phyloP scores from a whole-genome alignment of 35 echinoderm and acorn worm genomes.

The Apostichopus californicus region DNA sequence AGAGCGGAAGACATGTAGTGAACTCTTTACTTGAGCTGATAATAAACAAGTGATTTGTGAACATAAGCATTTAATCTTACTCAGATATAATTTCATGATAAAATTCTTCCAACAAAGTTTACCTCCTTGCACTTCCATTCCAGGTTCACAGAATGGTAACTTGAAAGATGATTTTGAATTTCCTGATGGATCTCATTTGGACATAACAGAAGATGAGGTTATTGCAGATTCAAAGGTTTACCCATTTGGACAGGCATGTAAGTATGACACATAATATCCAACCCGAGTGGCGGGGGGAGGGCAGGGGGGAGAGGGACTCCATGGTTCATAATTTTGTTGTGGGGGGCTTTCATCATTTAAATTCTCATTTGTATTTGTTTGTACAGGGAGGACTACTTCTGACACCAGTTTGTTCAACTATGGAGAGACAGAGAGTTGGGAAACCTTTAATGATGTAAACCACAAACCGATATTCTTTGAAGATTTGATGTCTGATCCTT shows the following conservation, averaged over 20 bases:
- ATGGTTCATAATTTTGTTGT: too few relatives aligned
- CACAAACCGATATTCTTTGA: conserved; percentile 55
- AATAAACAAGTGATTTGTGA: not conserved
- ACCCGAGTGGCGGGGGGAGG: too few relatives aligned
- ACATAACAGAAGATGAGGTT: conserved; percentile 3
- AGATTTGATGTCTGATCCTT: conserved; percentile 27
- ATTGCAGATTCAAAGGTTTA: conserved; percentile 28
- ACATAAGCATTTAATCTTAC: not conserved
- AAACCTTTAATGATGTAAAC: conserved; percentile 35
- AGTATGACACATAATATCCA: not conserved
- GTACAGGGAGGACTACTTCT: conserved; percentile 52
- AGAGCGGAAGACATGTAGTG: too few relatives aligned
- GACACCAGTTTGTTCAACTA: conserved; percentile 49
- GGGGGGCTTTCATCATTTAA: too few relatives aligned
- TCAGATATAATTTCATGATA: not conserved
- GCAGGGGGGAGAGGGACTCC: too few relatives aligned
- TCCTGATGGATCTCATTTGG: conserved; percentile 19
- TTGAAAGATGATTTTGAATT: conserved; percentile 21
- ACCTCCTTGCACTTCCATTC: not conserved
- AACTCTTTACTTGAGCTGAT: too few relatives aligned
- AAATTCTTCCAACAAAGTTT: not conserved
- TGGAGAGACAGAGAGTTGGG: conserved; percentile 23
- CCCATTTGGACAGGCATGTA: conserved; percentile 40
- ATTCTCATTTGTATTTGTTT: not conserved
- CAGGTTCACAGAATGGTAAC: conserved; percentile 27